A percentile compares a stretch with the other conserved stretches of the same genome.
phyloP scores from a whole-genome alignment of 2,797 vertebrate species.

The Dicrostonyx torquatus region DNA sequence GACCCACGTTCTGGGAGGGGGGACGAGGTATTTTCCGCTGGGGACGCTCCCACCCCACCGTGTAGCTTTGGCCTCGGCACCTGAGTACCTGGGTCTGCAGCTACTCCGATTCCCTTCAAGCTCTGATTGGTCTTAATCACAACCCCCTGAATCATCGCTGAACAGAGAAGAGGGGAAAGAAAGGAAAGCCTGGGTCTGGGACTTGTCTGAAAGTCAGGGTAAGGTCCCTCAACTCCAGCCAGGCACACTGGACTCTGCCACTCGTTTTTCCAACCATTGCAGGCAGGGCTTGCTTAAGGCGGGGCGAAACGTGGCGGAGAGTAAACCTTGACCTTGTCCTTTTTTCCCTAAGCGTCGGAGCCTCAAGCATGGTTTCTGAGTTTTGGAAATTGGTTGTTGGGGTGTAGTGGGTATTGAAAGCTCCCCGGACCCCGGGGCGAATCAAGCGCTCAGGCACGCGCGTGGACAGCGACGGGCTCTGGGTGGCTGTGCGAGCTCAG shows the following conservation, averaged over 20 bases:
- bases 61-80: not conserved
- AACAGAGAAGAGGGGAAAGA: not conserved
- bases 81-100: not conserved
- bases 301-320: not conserved
- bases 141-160: not conserved
- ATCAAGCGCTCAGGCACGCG: not conserved
- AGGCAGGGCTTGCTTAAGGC: not conserved
- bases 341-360: not conserved
- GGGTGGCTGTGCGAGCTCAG: not conserved
- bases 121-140: not conserved
- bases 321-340: slow-evolving; percentile 34
- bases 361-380: not conserved
- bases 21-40: rapidly evolving
- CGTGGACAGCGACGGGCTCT: rapidly evolving
- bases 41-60: not conserved
- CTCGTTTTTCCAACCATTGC: not conserved
- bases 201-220: not conserved
- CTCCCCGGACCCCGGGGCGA: rapidly evolving
- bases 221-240: not conserved
- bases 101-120: not conserved
- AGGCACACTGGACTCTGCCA: not conserved
- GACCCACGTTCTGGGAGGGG: not conserved
- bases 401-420: not conserved
- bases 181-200: not conserved
- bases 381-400: not conserved